Evolutionary conservation across 2,797 vertebrate genomes (phyloP), one percentile per base, ranked within the genome.

Genomic region (Anguilla megastoma): DNA sequence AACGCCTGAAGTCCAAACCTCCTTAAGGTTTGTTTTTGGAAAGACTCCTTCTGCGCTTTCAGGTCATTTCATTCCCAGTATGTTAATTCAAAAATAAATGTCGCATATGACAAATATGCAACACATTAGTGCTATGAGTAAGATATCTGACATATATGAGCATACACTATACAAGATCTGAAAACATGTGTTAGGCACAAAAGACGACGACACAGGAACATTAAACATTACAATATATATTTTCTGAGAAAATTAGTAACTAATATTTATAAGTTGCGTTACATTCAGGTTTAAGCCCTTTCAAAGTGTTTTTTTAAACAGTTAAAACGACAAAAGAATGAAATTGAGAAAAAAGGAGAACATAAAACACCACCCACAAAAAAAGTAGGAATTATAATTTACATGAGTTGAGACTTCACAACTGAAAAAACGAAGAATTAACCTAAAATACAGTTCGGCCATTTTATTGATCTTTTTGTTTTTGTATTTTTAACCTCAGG

Each of bases 211-310:
- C 58, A 80, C 58, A 27, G 9, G 36, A 24, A 84, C 86, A 90
- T 91, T 88, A 90, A 92, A 88, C 91, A 91, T 91, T 89, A 89
- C 90, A 93, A 91, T 91, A 93, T 91, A 93, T 94, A 91, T 94
- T 92, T 91, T 90, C 89, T 91, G 86, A 87, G 89, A 89, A 90
- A 93, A 94, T 95, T 94, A 94, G 92, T 93, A 92, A 91, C 88
- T 82, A 93, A 91, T 87, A 90, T 92, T 88, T 89, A 94, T 92
- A 94, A 91, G 91, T 89, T 90, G 66, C 90, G 90, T 94, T 95
- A 95, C 95, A 94, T 93, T 95, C 93, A 91, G 90, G 93, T 93
- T 93, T 88, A 90, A 95, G 95, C 95, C 95, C 94, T 95, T 96
- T 92, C 83, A 86, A 54, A 80, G 76, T 66, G 66, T 85, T 85